A percentile compares a stretch with the other conserved stretches of the same genome.
Evolutionary conservation across 2,113 vertebrate species (phyloP).

Genomic region (Todiramphus saurophagus): DNA sequence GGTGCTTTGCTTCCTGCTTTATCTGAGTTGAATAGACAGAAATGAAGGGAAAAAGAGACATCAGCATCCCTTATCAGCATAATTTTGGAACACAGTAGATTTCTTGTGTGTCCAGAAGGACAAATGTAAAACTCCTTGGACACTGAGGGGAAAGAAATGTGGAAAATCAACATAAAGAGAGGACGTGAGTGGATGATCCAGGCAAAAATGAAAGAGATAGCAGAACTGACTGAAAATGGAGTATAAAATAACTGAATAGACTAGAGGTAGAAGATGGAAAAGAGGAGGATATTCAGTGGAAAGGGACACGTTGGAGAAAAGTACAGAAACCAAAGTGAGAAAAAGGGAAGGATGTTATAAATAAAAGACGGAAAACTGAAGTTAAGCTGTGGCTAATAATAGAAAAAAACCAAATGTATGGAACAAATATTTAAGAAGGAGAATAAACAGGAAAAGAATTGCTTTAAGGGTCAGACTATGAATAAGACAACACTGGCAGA

Average conservation of each 20-base stretch:
- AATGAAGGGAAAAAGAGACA: neutral
- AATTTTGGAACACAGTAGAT: neutral
- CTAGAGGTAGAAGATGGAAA: neutral
- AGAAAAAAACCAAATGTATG: neutral
- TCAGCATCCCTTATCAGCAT: neutral
- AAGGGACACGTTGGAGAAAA: neutral
- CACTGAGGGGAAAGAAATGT: rapidly evolving
- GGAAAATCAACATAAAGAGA: neutral
- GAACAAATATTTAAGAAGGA: neutral
- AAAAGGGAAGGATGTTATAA: neutral
- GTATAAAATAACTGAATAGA: neutral
- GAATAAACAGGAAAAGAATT: neutral
- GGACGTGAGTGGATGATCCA: neutral
- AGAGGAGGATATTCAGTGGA: neutral
- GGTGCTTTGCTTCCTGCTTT: conserved; percentile 17
- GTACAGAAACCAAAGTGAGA: neutral
- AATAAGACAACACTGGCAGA: neutral
- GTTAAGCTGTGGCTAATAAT: neutral
- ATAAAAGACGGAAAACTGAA: neutral
- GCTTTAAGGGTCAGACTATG: neutral
- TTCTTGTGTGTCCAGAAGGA: neutral
- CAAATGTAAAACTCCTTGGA: neutral
- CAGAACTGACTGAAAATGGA: neutral
- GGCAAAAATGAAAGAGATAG: neutral
- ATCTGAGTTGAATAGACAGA: neutral